Evolutionary conservation across 2,113 vertebrate genomes (phyloP).

Genomic region (Butastur rufipennis): DNA sequence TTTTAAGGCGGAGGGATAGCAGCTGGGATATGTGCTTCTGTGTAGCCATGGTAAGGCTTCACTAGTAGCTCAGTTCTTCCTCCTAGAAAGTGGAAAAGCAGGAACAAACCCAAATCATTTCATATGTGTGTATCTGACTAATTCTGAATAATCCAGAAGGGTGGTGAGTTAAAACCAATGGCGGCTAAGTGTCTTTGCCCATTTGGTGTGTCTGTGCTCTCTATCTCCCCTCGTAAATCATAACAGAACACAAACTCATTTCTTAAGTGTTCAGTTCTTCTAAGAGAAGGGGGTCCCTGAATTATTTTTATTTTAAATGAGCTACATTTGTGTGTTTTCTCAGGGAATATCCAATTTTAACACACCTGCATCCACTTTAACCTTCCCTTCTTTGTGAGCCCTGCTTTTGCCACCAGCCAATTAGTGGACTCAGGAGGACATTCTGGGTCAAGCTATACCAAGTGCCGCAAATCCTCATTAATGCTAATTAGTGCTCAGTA

Average conservation of each 20-base stretch:
- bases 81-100: neutral
- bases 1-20: neutral
- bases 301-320: neutral
- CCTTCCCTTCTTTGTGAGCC: neutral
- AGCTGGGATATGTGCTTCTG: neutral
- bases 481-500: constrained; percentile 70
- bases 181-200: neutral
- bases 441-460: constrained; percentile 59
- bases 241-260: neutral
- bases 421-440: constrained; percentile 33
- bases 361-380: constrained; percentile 56
- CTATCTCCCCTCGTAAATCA: neutral
- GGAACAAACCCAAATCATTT: neutral
- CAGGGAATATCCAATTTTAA: neutral
- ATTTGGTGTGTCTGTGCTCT: neutral
- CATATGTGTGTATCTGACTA: neutral
- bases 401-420: constrained; percentile 31
- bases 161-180: neutral
- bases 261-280: neutral
- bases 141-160: neutral
- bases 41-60: neutral
- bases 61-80: neutral
- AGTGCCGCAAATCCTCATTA: constrained; percentile 71
- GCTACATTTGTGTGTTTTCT: neutral
- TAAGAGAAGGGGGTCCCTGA: neutral